Percentiles rank a stretch among this genome's conserved stretches.
These are phyloP conservation scores for Coremacera marginata DNA, from an alignment of 2,888 invertebrate species.

Conservation along the genomic window DNA sequence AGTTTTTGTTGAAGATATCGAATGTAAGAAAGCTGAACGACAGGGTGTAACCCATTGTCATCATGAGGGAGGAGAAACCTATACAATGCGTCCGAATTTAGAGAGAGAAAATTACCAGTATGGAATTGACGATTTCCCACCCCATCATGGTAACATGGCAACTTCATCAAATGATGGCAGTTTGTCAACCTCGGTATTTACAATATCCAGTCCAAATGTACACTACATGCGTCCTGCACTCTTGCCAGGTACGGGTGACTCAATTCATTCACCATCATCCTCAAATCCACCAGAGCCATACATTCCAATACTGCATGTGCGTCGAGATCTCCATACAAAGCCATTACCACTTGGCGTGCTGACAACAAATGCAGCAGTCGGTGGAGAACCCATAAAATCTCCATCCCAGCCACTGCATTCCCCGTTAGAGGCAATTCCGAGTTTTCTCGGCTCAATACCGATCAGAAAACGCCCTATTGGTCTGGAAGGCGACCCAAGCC, in stretches of 20 bases:
- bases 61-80: constrained; percentile 75
- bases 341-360: constrained; percentile 39
- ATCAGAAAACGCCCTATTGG: constrained; percentile 65
- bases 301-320: constrained; percentile 78
- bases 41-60: constrained; percentile 78
- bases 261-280: constrained; percentile 59
- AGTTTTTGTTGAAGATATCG: constrained; percentile 42
- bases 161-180: constrained; percentile 43
- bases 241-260: constrained; percentile 48
- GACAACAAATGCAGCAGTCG: background rate
- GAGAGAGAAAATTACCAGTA: constrained; percentile 58
- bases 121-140: background rate
- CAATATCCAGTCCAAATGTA: constrained; percentile 44
- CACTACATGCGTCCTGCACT: constrained; percentile 47
- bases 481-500: constrained; percentile 51
- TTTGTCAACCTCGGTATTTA: constrained; percentile 45
- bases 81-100: constrained; percentile 82
- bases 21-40: constrained; percentile 49
- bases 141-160: constrained; percentile 33
- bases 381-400: constrained; percentile 43
- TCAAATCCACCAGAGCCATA: constrained; percentile 64
- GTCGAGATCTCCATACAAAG: constrained; percentile 79
- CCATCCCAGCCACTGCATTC: constrained; percentile 63
- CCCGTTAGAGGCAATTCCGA: constrained; percentile 66
- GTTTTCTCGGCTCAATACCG: constrained; percentile 68